phyloP scores from a whole-genome alignment of 2,888 invertebrate species.

The Brachyptera putata region DNA sequence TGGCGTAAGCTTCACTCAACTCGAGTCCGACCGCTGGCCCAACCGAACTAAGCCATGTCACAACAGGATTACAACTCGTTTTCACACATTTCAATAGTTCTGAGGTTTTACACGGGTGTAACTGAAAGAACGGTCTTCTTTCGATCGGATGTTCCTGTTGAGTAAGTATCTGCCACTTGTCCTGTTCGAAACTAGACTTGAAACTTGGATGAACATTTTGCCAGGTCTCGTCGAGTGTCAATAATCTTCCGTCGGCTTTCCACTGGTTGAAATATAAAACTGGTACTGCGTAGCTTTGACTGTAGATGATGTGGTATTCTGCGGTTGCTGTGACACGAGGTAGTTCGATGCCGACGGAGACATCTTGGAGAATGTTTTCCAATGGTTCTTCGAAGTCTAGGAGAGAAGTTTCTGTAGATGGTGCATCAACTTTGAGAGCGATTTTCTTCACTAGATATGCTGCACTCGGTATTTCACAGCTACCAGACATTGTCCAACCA shows the following conservation, averaged over 20 bases:
- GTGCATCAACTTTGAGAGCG: neutral
- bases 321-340: constrained; percentile 38
- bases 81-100: constrained; percentile 28
- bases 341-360: neutral
- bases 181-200: constrained; percentile 60
- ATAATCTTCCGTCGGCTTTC: constrained; percentile 40
- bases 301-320: constrained; percentile 41
- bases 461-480: neutral
- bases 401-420: neutral
- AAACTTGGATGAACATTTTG: constrained; percentile 44
- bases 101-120: constrained; percentile 38
- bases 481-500: neutral
- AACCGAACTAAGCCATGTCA: constrained; percentile 37
- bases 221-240: constrained; percentile 34
- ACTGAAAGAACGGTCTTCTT: constrained; percentile 35
- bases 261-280: constrained; percentile 55
- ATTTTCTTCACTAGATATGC: constrained; percentile 1
- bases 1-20: constrained; percentile 29
- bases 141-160: constrained; percentile 37
- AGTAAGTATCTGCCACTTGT: constrained; percentile 46
- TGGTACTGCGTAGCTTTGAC: constrained; percentile 37
- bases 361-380: neutral
- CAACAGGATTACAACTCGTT: constrained; percentile 32
- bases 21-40: constrained; percentile 32
- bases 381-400: constrained; percentile 2